Base-by-base conservation (phyloP, 1,140 invertebrate species). In the Campoletis sonorensis region DNA sequence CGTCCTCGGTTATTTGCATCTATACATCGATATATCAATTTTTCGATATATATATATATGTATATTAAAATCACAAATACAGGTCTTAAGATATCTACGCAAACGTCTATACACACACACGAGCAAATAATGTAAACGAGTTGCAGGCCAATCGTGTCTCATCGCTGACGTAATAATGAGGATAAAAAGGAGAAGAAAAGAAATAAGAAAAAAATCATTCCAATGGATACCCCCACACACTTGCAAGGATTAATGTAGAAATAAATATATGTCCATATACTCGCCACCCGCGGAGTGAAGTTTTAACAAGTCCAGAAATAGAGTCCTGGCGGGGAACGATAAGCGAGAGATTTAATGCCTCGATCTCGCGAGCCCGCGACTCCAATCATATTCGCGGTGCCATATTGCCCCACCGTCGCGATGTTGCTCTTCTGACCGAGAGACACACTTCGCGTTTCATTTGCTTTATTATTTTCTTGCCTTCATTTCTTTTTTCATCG, bases 1-100 rank as follows among this genome's bases (percentile, higher is more conserved):
- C 49, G 21, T 71, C 82, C 49, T 72, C 81, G 16, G 77, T 79
- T 82, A 84, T 84, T 84, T 84, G 82, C 81, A 84, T 84, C 82
- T 78, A 78, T 45, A 26, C 76, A 78, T 75, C 78, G 72, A 84
- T 84, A 81, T 67, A 70, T 70, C 13, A 18, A 33, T 15, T 16
- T 4, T 30, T 21, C 1, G 27, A 15, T 61, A 77, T 18, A 30
- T 11, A 23, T 27, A 15, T 61, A 15, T 61, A 77, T 18, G 18
- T 11, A 23, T 27, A 15, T 61, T 37, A 1, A 58, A 10, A 54
- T n/a, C 2, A 8, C 27, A 75, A 16, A 33, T 40, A 49, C n/a
- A n/a, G n/a, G n/a, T n/a, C n/a, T n/a, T n/a, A n/a, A n/a, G n/a
- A n/a, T n/a, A n/a, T n/a, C n/a, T n/a, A n/a, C n/a, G n/a, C 30